Percentiles rank a stretch among this genome's conserved stretches.
Evolutionary conservation across 1,140 invertebrate species (phyloP).

Genomic region (Cyclina sinensis): DNA sequence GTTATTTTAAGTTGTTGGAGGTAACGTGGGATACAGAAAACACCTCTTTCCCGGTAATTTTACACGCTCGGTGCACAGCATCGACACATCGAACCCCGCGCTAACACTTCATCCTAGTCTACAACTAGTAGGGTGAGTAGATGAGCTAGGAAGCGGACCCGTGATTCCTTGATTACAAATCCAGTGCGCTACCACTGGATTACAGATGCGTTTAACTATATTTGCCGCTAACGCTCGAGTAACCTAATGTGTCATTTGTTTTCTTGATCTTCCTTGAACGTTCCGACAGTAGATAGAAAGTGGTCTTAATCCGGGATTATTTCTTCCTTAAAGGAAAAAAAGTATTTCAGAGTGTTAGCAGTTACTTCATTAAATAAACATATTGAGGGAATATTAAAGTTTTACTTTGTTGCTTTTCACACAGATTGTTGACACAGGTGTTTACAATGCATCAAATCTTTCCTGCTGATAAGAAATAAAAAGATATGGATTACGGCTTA

Average conservation of each 20-base stretch:
- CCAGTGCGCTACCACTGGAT: too few relatives aligned
- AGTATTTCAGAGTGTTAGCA: background rate
- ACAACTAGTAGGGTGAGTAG: too few relatives aligned
- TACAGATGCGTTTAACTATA: too few relatives aligned
- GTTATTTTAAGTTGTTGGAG: too few relatives aligned
- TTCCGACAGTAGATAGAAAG: background rate
- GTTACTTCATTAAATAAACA: conserved; percentile 50
- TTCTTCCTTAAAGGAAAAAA: background rate
- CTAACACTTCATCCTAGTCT: too few relatives aligned
- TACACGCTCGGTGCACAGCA: too few relatives aligned
- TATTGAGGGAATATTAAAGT: conserved; percentile 20
- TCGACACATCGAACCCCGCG: too few relatives aligned
- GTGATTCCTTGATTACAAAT: too few relatives aligned
- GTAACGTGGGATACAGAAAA: too few relatives aligned
- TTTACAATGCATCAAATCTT: background rate
- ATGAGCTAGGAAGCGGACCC: too few relatives aligned
- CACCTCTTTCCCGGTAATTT: too few relatives aligned
- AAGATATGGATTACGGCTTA: background rate
- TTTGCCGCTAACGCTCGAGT: too few relatives aligned
- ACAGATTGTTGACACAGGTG: conserved; percentile 35
- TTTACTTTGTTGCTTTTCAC: background rate
- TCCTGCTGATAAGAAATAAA: conserved; percentile 12
- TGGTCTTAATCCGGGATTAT: conserved; percentile 40
- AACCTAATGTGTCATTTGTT: background rate
- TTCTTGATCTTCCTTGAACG: background rate